Evolutionary conservation across 2,797 vertebrate species (phyloP).

Genomic region (Dicrostonyx torquatus): DNA sequence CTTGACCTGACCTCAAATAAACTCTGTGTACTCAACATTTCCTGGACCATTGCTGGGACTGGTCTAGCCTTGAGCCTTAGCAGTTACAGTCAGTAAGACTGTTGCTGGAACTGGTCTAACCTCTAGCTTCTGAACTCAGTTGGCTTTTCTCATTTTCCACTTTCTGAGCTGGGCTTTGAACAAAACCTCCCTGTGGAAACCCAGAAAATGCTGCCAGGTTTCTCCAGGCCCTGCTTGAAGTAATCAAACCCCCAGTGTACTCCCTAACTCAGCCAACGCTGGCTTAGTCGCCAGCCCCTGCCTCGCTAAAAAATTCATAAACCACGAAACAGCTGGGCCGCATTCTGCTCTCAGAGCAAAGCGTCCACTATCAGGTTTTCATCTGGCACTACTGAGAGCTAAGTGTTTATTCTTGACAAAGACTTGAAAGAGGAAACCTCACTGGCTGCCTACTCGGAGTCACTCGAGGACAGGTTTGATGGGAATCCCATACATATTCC

Average conservation of each 20-base stretch:
- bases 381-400: conserved; percentile 74
- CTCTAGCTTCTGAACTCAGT: conserved; percentile 16
- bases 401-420: conserved; percentile 61
- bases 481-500: conserved; percentile 77
- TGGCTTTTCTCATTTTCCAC: conserved; percentile 62
- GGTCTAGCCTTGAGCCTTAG: neutral
- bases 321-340: conserved; percentile 79
- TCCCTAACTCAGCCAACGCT: conserved; percentile 59
- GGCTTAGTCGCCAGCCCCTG: conserved; percentile 60
- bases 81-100: neutral
- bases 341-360: conserved; percentile 77
- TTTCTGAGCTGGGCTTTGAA: conserved; percentile 73
- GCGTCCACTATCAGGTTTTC: conserved; percentile 73
- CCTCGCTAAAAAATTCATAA: conserved; percentile 82
- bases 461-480: conserved; percentile 75
- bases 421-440: conserved; percentile 77
- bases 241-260: conserved; percentile 72
- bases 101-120: neutral
- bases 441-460: conserved; percentile 68
- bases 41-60: neutral
- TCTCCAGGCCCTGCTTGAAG: conserved; percentile 78
- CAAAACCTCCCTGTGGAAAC: conserved; percentile 73
- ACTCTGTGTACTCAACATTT: neutral
- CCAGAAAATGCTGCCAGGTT: conserved; percentile 76
- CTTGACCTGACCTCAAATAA: neutral